Percentiles rank a stretch among this genome's conserved stretches.
Evolutionary conservation across 2,113 vertebrate genomes (phyloP).

Genomic region (Ceratotherium simum): DNA sequence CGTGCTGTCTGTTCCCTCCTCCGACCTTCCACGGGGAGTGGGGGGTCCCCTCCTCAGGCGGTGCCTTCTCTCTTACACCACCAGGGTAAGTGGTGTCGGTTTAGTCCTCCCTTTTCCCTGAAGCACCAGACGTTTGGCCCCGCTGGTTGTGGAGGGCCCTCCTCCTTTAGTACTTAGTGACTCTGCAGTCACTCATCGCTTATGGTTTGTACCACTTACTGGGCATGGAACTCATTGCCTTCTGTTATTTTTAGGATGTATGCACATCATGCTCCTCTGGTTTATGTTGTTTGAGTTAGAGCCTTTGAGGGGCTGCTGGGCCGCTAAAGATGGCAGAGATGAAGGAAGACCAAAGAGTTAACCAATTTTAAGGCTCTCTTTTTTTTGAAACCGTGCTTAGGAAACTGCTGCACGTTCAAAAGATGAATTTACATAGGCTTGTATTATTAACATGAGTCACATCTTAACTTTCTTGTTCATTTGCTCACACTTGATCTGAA

Average conservation of each 20-base stretch:
- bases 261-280: neutral
- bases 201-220: neutral
- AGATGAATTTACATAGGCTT: neutral
- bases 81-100: no score
- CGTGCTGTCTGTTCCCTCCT: neutral
- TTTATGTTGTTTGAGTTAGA: neutral
- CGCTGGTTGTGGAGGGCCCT: neutral
- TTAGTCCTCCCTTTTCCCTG: neutral
- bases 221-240: neutral
- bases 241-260: neutral
- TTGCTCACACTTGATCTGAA: neutral
- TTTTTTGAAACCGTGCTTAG: neutral
- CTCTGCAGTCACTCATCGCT: neutral
- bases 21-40: neutral
- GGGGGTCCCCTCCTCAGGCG: neutral
- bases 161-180: rapidly evolving
- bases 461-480: conserved; percentile 2
- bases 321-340: neutral
- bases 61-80: neutral
- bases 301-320: neutral
- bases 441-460: neutral
- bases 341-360: neutral
- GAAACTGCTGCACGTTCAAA: neutral
- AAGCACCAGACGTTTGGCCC: neutral
- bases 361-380: neutral